Conservation (phyloP, 2,888 invertebrate genomes). For the Halocaridina rubra region DNA sequence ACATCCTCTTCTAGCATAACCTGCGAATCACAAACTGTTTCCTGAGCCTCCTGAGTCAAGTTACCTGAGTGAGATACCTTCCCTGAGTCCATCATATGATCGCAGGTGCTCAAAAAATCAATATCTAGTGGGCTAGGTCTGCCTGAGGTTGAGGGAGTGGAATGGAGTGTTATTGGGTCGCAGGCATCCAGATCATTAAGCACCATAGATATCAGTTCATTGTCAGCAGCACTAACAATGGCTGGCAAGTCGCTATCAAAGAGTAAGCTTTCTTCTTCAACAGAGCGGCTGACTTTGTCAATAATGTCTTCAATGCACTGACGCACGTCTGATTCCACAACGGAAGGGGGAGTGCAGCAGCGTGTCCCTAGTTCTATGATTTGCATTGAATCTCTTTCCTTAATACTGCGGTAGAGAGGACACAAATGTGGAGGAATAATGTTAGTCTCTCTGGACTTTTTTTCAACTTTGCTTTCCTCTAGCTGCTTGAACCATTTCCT, state of each 20-base stretch:
- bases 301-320: constrained; percentile 61
- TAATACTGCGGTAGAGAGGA: constrained; percentile 58
- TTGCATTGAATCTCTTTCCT: not conserved
- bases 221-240: constrained; percentile 60
- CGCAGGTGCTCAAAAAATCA: constrained; percentile 56
- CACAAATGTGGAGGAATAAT: constrained; percentile 63
- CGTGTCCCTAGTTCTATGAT: not conserved
- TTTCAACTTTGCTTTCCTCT: constrained; percentile 56
- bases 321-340: constrained; percentile 42
- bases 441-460: constrained; percentile 59
- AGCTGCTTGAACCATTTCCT: constrained; percentile 59
- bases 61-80: constrained; percentile 53
- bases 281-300: constrained; percentile 56
- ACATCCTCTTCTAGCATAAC: constrained; percentile 26
- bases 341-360: constrained; percentile 30
- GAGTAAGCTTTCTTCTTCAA: constrained; percentile 56
- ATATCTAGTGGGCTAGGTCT: constrained; percentile 61
- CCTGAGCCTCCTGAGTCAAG: constrained; percentile 54
- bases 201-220: constrained; percentile 63
- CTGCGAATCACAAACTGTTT: constrained; percentile 38
- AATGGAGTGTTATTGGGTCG: constrained; percentile 54
- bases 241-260: constrained; percentile 55
- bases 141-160: constrained; percentile 60
- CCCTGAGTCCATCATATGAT: constrained; percentile 57
- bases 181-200: constrained; percentile 61